phyloP scores from a whole-genome alignment of 2,113 vertebrate species.

The Periophthalmodon schlosseri region DNA sequence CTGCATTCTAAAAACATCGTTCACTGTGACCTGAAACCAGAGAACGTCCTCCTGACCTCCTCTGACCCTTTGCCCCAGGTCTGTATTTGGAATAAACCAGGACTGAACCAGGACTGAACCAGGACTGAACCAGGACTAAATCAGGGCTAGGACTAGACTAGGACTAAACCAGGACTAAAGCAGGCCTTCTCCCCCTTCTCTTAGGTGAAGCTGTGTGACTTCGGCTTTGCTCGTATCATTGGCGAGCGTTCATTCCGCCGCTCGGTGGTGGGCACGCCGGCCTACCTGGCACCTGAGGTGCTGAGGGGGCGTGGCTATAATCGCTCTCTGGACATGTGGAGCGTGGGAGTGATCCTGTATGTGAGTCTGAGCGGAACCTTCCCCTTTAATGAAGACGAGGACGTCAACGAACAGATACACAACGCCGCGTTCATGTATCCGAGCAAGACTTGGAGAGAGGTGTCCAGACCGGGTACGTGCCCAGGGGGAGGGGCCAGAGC shows the following conservation, averaged over 20 bases:
- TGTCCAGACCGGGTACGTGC: constrained; percentile 85
- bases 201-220: constrained; percentile 95
- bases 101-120: background rate
- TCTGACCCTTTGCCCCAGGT: constrained; percentile 95
- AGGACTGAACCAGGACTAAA: background rate
- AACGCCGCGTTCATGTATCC: constrained; percentile 98
- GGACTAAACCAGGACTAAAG: too few relatives aligned
- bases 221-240: constrained; percentile 95
- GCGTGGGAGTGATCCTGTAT: constrained; percentile 94
- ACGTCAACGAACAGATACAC: constrained; percentile 96
- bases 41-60: constrained; percentile 93
- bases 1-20: constrained; percentile 97
- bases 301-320: constrained; percentile 96
- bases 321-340: constrained; percentile 96
- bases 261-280: constrained; percentile 93
- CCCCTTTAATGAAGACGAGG: constrained; percentile 95
- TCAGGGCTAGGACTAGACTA: too few relatives aligned
- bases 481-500: background rate
- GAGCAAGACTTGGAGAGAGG: constrained; percentile 90
- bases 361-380: constrained; percentile 96
- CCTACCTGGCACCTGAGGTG: constrained; percentile 91
- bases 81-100: background rate
- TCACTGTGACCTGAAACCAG: constrained; percentile 97
- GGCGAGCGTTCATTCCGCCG: constrained; percentile 94
- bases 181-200: constrained; percentile 5